Base-by-base conservation (phyloP, 2,113 vertebrate species). In the Amia ocellicauda region DNA sequence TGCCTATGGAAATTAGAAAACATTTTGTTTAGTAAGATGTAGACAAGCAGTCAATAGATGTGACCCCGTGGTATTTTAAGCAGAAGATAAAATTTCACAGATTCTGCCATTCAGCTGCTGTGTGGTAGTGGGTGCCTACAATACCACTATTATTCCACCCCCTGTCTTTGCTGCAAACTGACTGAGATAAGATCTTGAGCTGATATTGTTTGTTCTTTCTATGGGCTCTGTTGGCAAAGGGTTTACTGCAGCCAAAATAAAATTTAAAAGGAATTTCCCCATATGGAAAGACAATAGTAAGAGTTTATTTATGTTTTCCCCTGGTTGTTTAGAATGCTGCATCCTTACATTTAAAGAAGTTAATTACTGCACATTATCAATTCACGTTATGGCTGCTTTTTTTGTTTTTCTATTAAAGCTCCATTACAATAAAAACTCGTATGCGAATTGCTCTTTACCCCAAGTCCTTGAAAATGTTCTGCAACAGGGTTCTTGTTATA, bases 31-130 rank as follows among this genome's bases (percentile, higher is more conserved):
- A 36, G 56, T 50, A 19, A 41, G 67, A 60, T 47, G 49, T 55
- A 24, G 47, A 54, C 41, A 53, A 24, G 51, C 36, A 43, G 20
- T 60, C 67, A 60, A 64, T 60, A 63, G 61, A 58, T 52, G 47
- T 31, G 26, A 42, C 57, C 55, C 55, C 41, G 23, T 27, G 23
- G 68, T 60, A 50, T 40, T 43, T 29, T 36, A 27, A 36, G 49
- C 17, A 16, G 29, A 23, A 58, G 42, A 40, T 66, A 51, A 28
- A n/a, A 51, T 70, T 61, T 65, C 63, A 40, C 42, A 40, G 42
- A 65, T 40, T 66, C 20, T 42, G 59, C 31, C 57, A 26, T 19
- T 56, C 49, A 40, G 50, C 62, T 45, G 49, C 41, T 51, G 29
- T 42, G 27, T 11, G 29, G 31, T 51, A 22, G 17, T 26, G 22